These are phyloP conservation scores for Ormyrus labotus DNA, from an alignment of 2,888 invertebrate species.

Conservation along the genomic window DNA sequence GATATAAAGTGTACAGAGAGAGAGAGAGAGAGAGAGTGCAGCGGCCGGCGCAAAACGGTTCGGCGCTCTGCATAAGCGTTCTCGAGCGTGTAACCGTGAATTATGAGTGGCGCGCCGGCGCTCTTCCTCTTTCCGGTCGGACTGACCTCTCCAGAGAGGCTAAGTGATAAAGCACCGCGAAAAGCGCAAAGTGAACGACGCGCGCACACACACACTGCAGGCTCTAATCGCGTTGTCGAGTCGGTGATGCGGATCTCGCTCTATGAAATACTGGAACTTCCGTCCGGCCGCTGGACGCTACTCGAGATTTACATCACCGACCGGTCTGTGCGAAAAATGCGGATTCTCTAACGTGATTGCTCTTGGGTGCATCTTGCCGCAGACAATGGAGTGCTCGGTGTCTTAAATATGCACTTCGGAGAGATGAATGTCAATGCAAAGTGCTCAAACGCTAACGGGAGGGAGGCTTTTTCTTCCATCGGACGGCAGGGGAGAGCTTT, in stretches of 20 bases:
- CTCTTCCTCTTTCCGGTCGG: conserved; percentile 38
- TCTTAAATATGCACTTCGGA: conserved; percentile 35
- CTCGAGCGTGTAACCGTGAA: conserved; percentile 54
- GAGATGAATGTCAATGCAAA: conserved; percentile 53
- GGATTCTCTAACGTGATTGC: conserved; percentile 18
- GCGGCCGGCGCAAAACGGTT: conserved; percentile 35
- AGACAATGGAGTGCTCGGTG: neutral
- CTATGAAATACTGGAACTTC: too few relatives aligned
- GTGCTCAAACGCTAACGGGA: conserved; percentile 19
- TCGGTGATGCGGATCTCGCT: too few relatives aligned
- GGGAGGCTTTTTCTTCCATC: too few relatives aligned
- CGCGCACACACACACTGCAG: too few relatives aligned
- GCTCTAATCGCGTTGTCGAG: too few relatives aligned
- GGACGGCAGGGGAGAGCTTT: too few relatives aligned
- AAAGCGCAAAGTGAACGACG: too few relatives aligned
- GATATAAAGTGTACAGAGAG: too few relatives aligned
- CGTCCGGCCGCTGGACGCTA: too few relatives aligned
- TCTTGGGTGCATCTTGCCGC: neutral
- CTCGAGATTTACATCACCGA: conserved; percentile 26
- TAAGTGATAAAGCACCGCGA: conserved; percentile 57
- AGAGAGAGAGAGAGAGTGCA: too few relatives aligned
- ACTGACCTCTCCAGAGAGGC: conserved; percentile 52
- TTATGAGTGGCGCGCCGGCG: conserved; percentile 14
- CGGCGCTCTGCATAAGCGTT: conserved; percentile 58
- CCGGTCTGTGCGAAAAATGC: conserved; percentile 1